Conservation (phyloP, 2,113 vertebrate species). For the Hippocampus guttulatus region DNA sequence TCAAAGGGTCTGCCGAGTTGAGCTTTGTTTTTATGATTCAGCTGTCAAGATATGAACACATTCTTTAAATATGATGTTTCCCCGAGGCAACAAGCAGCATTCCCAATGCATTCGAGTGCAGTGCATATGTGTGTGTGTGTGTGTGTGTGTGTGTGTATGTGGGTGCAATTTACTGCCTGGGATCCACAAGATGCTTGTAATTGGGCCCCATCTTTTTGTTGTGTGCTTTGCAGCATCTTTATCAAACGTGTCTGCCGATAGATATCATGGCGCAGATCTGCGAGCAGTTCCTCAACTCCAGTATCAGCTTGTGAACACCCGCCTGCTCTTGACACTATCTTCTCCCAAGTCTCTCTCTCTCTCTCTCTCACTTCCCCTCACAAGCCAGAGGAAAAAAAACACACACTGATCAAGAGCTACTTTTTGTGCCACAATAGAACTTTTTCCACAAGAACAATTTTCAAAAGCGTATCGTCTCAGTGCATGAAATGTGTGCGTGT, state of each 20-base stretch:
- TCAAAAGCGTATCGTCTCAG: slow-evolving; percentile 14
- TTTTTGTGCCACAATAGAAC: slow-evolving; percentile 28
- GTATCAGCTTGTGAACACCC: slow-evolving; percentile 29
- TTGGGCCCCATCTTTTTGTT: slow-evolving; percentile 22
- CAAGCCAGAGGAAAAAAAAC: slow-evolving; percentile 19
- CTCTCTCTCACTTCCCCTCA: background rate
- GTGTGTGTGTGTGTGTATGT: background rate
- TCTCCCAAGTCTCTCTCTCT: background rate
- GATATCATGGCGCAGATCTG: slow-evolving; percentile 30
- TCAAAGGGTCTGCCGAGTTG: background rate
- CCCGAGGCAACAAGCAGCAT: slow-evolving; percentile 1
- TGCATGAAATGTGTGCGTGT: background rate
- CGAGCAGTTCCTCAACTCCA: slow-evolving; percentile 25
- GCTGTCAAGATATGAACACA: slow-evolving; percentile 14
- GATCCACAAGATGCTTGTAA: slow-evolving; percentile 22
- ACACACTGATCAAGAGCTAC: slow-evolving; percentile 20
- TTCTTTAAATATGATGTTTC: slow-evolving; percentile 16
- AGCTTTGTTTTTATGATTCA: slow-evolving; percentile 11
- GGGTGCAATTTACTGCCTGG: background rate
- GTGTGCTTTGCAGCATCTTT: slow-evolving; percentile 24
- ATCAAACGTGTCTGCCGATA: slow-evolving; percentile 23
- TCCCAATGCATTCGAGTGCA: background rate
- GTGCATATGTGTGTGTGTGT: background rate
- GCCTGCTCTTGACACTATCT: slow-evolving; percentile 11
- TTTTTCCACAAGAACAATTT: slow-evolving; percentile 14